Base-by-base conservation (phyloP, 2,113 vertebrate genomes). In the Xenopus borealis region DNA sequence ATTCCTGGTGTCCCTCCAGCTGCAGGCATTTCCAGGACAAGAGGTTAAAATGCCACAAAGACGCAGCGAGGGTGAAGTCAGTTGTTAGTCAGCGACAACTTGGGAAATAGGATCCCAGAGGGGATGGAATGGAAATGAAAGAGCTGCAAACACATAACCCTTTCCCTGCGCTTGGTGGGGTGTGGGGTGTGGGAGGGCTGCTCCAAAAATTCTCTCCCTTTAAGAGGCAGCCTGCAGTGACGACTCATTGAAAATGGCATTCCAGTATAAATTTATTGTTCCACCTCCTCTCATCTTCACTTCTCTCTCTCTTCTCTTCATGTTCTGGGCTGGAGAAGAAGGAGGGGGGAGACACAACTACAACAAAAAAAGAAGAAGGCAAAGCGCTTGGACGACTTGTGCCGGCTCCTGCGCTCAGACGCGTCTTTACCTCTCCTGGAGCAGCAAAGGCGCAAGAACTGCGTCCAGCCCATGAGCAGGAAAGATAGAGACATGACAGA, bases 201-300 rank as follows among this genome's bases (percentile, higher is more conserved):
- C 86, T 86, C 81, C 79, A 80, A 85, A 84, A 87, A 89, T 88
- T 90, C 87, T 91, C 88, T 40, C 33, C 33, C 33, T 40, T 40
- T 40, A 40, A 40, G 33, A 40, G 33, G 33, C 33, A 40, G 33
- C 88, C 91, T 92, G 85, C 87, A 86, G 88, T 92, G 91, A 93
- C 91, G 90, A 93, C 90, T 90, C 90, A 88, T 88, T 89, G 88
- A 91, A 91, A 91, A 91, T 89, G 91, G 89, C 90, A 93, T 86
- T 90, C 90, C 86, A 87, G 89, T 93, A 93, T 94, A 93, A 93
- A 93, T 90, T 87, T 92, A 93, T 93, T 93, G 92, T 92, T 92
- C 91, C 88, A 87, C 86, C 88, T 89, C 90, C 89, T 90, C 88
- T 87, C 89, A 89, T 91, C 88, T 90, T 88, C 91, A 89, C 90